Evolutionary conservation across 2,113 vertebrate genomes (phyloP).

Genomic region (Hypocryptadius cinnamomeus): DNA sequence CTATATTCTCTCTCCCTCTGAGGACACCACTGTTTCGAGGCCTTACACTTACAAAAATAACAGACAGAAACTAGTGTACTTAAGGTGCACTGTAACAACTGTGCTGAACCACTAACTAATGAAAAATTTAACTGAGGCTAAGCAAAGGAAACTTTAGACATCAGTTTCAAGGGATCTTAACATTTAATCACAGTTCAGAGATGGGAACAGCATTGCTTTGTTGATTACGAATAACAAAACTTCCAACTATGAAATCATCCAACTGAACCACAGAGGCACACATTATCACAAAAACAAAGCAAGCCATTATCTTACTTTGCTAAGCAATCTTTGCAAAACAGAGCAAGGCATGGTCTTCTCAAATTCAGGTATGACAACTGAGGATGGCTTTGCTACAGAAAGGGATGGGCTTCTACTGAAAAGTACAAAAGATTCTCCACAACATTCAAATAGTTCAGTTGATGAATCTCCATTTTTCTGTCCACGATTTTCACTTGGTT

Average conservation of each 20-base stretch:
- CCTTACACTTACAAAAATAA: neutral
- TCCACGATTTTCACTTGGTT: neutral
- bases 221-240: neutral
- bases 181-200: neutral
- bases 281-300: neutral
- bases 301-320: neutral
- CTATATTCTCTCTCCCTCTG: neutral
- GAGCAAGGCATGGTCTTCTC: neutral
- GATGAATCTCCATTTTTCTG: neutral
- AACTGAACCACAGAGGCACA: neutral
- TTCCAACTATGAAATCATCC: neutral
- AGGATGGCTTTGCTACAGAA: neutral
- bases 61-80: neutral
- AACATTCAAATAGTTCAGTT: neutral
- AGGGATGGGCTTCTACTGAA: neutral
- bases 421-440: neutral
- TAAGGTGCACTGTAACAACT: neutral
- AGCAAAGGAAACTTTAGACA: neutral
- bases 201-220: neutral
- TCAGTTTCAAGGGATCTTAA: neutral
- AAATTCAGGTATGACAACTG: neutral
- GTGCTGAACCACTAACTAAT: neutral
- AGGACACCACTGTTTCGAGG: neutral
- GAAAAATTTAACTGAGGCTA: neutral
- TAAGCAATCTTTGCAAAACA: neutral